Evolutionary conservation across 2,113 vertebrate genomes (phyloP).

Genomic region (Peromyscus leucopus): DNA sequence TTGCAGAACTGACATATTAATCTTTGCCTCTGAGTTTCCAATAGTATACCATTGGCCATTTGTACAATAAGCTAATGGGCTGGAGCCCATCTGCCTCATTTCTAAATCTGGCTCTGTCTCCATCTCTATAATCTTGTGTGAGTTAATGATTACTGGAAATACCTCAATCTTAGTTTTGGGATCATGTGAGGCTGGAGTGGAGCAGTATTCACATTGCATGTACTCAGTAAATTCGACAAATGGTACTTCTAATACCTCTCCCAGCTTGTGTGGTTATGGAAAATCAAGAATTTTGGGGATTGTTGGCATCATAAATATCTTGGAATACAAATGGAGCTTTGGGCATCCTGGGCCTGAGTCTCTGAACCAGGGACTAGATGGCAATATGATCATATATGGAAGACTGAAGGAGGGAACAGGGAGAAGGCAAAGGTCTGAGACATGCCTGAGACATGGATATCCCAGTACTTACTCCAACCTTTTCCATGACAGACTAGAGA

Average conservation of each 20-base stretch:
- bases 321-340: no score
- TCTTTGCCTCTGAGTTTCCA: neutral
- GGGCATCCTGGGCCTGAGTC: no score
- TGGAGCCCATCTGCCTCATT: neutral
- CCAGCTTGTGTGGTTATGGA: no score
- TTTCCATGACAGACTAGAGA: no score
- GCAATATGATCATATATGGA: neutral
- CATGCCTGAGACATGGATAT: neutral
- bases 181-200: neutral
- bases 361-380: neutral
- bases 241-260: no score
- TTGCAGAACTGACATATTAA: neutral
- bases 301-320: no score
- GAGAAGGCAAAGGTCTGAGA: neutral
- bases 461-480: neutral
- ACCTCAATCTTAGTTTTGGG: neutral
- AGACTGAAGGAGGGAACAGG: accelerated
- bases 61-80: neutral
- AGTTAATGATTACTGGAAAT: neutral
- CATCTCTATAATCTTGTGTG: neutral
- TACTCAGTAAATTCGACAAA: neutral
- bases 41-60: neutral
- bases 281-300: no score
- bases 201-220: neutral
- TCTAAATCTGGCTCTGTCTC: neutral